Percentiles rank a stretch among this genome's conserved stretches.
phyloP scores from a whole-genome alignment of 2,113 vertebrate genomes.

The Lampris megalopsis region DNA sequence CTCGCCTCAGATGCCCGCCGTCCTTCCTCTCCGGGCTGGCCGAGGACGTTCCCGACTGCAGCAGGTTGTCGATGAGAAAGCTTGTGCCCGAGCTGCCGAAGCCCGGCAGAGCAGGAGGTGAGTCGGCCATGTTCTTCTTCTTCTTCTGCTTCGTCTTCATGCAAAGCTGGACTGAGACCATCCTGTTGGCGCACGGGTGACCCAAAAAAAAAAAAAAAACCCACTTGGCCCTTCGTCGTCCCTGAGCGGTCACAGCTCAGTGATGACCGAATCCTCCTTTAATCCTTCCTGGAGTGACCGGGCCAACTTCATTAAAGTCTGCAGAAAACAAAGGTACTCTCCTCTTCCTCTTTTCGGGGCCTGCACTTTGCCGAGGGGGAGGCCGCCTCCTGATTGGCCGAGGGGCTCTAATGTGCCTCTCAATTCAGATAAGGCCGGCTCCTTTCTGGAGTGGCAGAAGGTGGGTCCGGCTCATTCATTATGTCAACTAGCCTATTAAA shows the following conservation, averaged over 20 bases:
- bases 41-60: slow-evolving; percentile 81
- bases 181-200: slow-evolving; percentile 49
- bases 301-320: slow-evolving; percentile 84
- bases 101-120: slow-evolving; percentile 81
- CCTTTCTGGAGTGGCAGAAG: slow-evolving; percentile 88
- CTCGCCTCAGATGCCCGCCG: slow-evolving; percentile 78
- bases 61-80: slow-evolving; percentile 94
- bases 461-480: slow-evolving; percentile 93
- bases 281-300: slow-evolving; percentile 74
- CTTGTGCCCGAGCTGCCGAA: slow-evolving; percentile 91
- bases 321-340: slow-evolving; percentile 80
- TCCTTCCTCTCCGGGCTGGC: slow-evolving; percentile 54
- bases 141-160: slow-evolving; percentile 38
- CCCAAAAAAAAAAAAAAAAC: slow-evolving; percentile 16
- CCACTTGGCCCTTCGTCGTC: slow-evolving; percentile 46
- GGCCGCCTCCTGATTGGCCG: slow-evolving; percentile 71
- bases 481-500: slow-evolving; percentile 89
- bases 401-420: slow-evolving; percentile 78
- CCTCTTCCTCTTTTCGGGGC: slow-evolving; percentile 72
- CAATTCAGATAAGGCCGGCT: slow-evolving; percentile 83
- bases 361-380: slow-evolving; percentile 67
- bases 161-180: slow-evolving; percentile 81
- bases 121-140: slow-evolving; percentile 80
- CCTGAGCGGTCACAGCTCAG: slow-evolving; percentile 66
- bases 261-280: slow-evolving; percentile 70